phyloP scores from a whole-genome alignment of 2,113 vertebrate species.

The Chunga burmeisteri region DNA sequence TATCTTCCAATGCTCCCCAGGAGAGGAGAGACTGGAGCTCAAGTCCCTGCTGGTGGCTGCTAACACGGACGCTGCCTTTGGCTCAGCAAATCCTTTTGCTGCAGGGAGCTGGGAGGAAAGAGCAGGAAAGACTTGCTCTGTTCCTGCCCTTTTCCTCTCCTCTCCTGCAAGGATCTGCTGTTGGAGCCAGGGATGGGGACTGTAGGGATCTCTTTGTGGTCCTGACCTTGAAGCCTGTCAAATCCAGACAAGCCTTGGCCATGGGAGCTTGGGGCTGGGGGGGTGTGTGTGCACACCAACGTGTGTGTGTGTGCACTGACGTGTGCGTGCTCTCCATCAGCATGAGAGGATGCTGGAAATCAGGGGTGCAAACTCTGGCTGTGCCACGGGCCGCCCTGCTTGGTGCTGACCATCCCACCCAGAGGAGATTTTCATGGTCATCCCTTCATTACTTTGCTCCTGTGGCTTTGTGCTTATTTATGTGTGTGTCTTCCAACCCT shows the following conservation, averaged over 20 bases:
- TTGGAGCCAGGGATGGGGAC: not conserved
- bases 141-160: not conserved
- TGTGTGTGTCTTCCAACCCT: not conserved
- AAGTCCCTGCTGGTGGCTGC: not conserved
- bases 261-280: not conserved
- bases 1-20: not conserved
- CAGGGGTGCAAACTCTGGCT: not conserved
- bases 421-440: not conserved
- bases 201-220: not conserved
- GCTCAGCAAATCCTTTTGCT: not conserved
- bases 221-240: not conserved
- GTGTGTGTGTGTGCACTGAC: fast-evolving
- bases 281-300: too few relatives aligned
- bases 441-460: not conserved
- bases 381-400: not conserved
- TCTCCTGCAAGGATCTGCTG: not conserved
- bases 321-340: fast-evolving
- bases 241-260: not conserved
- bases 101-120: not conserved
- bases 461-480: not conserved
- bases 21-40: not conserved
- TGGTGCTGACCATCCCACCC: not conserved
- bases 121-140: not conserved
- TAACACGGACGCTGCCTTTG: not conserved
- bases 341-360: not conserved